Percentiles rank a stretch among this genome's conserved stretches.
Conservation (phyloP, 2,888 invertebrate species). For the Endomychus coccineus region DNA sequence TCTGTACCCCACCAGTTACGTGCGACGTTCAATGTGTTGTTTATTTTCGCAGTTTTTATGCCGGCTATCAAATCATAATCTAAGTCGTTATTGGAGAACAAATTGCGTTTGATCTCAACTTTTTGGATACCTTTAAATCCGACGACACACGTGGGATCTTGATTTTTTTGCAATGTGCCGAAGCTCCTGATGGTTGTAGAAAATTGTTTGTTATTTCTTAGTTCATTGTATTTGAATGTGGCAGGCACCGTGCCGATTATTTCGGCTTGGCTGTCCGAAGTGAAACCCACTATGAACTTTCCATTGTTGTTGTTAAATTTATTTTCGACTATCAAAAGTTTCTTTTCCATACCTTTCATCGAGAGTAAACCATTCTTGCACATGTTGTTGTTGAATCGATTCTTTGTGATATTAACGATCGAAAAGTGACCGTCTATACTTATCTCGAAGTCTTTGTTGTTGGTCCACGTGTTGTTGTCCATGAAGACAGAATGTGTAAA, state of each 20-base stretch:
- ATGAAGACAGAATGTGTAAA: conserved; percentile 86
- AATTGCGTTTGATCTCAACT: conserved; percentile 81
- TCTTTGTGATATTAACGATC: conserved; percentile 77
- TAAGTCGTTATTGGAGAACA: conserved; percentile 74
- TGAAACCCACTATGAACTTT: conserved; percentile 77
- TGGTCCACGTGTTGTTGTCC: conserved; percentile 78
- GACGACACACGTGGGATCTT: conserved; percentile 73
- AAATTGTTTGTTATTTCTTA: conserved; percentile 59
- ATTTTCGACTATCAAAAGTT: conserved; percentile 76
- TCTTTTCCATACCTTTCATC: conserved; percentile 94
- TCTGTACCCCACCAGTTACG: conserved; percentile 97
- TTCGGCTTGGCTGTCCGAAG: conserved; percentile 87
- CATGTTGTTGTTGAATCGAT: conserved; percentile 74
- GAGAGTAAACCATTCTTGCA: conserved; percentile 76
- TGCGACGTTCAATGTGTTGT: conserved; percentile 77
- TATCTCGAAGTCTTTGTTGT: conserved; percentile 78
- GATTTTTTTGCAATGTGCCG: too few relatives aligned
- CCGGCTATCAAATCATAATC: conserved; percentile 92
- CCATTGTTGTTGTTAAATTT: conserved; percentile 73
- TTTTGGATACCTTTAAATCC: conserved; percentile 93
- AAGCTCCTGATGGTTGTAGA: conserved; percentile 29
- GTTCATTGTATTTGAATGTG: conserved; percentile 66
- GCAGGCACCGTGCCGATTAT: conserved; percentile 81
- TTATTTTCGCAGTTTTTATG: conserved; percentile 77
- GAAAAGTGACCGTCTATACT: conserved; percentile 91